Evolutionary conservation across 2,797 vertebrate genomes (phyloP), one percentile per base, ranked within the genome.

Genomic region (Heteromormyrus szaboi): DNA sequence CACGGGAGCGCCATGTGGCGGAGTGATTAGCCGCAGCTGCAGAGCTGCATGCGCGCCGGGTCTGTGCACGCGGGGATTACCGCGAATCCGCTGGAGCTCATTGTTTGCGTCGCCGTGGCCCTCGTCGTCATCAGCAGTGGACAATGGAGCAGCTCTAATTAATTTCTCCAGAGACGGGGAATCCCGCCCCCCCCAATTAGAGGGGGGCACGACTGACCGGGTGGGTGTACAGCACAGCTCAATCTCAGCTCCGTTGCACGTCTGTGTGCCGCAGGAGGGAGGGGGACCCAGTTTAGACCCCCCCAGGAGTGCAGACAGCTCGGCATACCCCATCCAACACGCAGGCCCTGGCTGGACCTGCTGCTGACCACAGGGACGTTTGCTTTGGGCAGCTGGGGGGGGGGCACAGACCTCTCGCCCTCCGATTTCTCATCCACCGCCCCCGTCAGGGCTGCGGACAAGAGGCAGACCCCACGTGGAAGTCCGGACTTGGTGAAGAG

Each of bases 91-190:
- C 85, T 91, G 94, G 93, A 93, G 93, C 91, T 91, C 91, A 94
- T 93, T 95, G 90, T 95, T 91, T 93, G 93, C 93, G 93, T 91
- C 95, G 94, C 94, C 92, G 91, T 91, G 92, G 91, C 94, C 88
- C 94, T 85, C 92, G 91, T 93, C 92, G 91, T 92, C 92, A 93
- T 93, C 95, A 88, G 92, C 89, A 91, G 89, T 93, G 94, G 94
- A 97, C 96, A 97, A 97, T 96, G 92, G 93, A 94, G 94, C 95
- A 94, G 95, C 93, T 96, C 95, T 92, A 96, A 93, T 94, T 93
- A 91, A 89, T 93, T 81, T 90, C 7, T 92, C 93, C 94, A 92
- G 90, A 90, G 87, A 88, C 51, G 6, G 3, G 46, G 86, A 56
- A 90, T 65, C 62, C 62, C 54, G 51, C 62, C 3, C 46, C 46